Conservation (phyloP, 1,140 invertebrate species). For the Danaus plexippus region DNA sequence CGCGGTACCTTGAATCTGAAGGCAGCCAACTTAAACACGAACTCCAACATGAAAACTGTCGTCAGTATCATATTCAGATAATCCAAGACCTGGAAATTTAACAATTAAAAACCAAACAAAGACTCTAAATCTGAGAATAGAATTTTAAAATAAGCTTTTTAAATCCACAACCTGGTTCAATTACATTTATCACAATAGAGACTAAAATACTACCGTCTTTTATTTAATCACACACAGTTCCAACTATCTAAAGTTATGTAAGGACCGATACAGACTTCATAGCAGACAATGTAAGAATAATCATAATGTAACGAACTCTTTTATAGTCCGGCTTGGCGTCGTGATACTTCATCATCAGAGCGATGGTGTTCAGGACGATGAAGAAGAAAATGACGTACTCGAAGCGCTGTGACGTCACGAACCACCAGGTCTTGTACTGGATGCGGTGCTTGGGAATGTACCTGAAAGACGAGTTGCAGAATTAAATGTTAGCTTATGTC, state of each 20-base stretch:
- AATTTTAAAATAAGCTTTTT: too few species aligned
- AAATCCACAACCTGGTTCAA: too few species aligned
- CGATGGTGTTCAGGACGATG: constrained; percentile 98
- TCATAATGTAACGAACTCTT: constrained; percentile 56
- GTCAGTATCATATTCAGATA: constrained; percentile 98
- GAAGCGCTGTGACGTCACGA: constrained; percentile 98
- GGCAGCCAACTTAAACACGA: constrained; percentile 97
- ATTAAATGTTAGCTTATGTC: too few species aligned
- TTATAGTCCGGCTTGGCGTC: constrained; percentile 88
- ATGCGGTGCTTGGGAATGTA: constrained; percentile 99
- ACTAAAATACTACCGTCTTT: too few species aligned
- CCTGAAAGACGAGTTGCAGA: constrained; percentile 54
- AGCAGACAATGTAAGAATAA: too few species aligned
- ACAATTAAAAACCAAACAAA: not conserved
- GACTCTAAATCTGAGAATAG: too few species aligned
- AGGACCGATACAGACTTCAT: too few species aligned
- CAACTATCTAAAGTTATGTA: too few species aligned
- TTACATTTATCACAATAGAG: too few species aligned
- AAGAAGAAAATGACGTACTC: constrained; percentile 98
- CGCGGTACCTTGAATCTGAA: constrained; percentile 93
- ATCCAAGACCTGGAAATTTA: constrained; percentile 78
- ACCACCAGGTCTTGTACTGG: constrained; percentile 99
- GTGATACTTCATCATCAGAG: constrained; percentile 98
- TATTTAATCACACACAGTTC: too few species aligned
- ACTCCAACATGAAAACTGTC: constrained; percentile 96